These are phyloP conservation scores for Salvelinus fontinalis DNA, from an alignment of 2,113 vertebrate genomes.

Conservation along the genomic window DNA sequence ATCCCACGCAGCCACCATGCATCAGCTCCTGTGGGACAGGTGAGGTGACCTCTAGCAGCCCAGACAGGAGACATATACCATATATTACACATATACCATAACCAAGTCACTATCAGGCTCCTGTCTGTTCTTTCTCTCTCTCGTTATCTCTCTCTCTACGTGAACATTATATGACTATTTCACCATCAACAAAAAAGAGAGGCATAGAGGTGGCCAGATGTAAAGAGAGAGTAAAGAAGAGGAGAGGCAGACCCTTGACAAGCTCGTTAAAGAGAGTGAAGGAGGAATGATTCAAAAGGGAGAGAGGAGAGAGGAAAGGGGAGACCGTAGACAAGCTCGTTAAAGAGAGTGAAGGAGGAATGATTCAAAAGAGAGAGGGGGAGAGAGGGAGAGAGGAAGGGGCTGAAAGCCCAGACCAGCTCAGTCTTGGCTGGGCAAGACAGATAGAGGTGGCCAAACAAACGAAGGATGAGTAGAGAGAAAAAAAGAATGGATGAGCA, in stretches of 20 bases:
- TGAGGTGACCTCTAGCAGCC: slow-evolving; percentile 87
- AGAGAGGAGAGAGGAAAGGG: slow-evolving; percentile 24
- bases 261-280: slow-evolving; percentile 68
- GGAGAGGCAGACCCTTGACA: slow-evolving; percentile 73
- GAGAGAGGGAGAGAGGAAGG: neutral
- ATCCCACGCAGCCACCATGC: slow-evolving; percentile 75
- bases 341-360: slow-evolving; percentile 75
- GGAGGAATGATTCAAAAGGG: neutral
- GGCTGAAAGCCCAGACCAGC: neutral
- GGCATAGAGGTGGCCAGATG: neutral
- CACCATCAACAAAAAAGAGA: neutral
- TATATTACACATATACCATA: slow-evolving; percentile 80
- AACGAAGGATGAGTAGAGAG: slow-evolving; percentile 46
- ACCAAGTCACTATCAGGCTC: slow-evolving; percentile 84
- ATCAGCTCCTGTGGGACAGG: slow-evolving; percentile 79
- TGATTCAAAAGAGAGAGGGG: neutral
- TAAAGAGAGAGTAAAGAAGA: neutral
- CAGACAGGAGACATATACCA: slow-evolving; percentile 72
- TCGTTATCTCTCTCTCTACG: no score
- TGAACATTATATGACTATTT: neutral
- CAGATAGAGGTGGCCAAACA: slow-evolving; percentile 17
- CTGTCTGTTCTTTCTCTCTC: neutral
- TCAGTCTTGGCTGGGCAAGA: neutral
- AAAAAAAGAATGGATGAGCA: slow-evolving; percentile 40
- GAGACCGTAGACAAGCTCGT: slow-evolving; percentile 91